Percentiles rank a stretch among this genome's conserved stretches.
These are phyloP conservation scores for Acleris holmiana DNA, from an alignment of 2,888 invertebrate species.

Conservation along the genomic window DNA sequence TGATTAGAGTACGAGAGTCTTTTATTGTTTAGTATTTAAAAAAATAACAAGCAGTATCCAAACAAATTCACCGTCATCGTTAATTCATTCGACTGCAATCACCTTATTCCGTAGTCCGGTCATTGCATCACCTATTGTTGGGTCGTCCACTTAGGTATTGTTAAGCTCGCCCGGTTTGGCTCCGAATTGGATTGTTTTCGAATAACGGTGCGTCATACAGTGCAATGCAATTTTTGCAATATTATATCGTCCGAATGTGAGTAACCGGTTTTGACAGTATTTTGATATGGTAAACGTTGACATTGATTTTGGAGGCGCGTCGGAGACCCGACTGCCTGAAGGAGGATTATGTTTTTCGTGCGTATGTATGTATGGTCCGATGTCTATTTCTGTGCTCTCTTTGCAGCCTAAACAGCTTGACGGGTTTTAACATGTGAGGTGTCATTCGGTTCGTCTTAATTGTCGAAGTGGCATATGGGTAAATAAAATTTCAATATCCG, in stretches of 20 bases:
- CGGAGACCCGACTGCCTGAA: too few species aligned
- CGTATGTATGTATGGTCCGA: too few species aligned
- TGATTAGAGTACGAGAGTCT: too few species aligned
- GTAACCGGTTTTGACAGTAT: conserved; percentile 30
- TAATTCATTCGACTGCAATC: conserved; percentile 39
- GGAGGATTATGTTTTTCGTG: too few species aligned
- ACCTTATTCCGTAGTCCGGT: conserved; percentile 41
- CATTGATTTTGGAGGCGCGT: not conserved
- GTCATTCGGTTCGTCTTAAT: too few species aligned
- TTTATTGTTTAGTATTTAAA: too few species aligned
- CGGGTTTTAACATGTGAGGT: too few species aligned
- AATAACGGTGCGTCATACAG: conserved; percentile 40
- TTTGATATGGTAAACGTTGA: not conserved
- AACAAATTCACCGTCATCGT: conserved; percentile 2
- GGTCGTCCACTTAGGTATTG: conserved; percentile 52
- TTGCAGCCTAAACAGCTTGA: too few species aligned
- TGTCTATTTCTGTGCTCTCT: too few species aligned
- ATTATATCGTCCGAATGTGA: conserved; percentile 43
- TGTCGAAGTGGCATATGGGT: too few species aligned
- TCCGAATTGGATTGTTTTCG: conserved; percentile 49
- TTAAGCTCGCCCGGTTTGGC: conserved; percentile 46
- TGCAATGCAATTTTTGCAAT: conserved; percentile 31
- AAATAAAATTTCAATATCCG: too few species aligned
- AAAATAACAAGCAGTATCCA: not conserved
- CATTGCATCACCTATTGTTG: conserved; percentile 46